Evolutionary conservation across 2,888 invertebrate species (phyloP).

Genomic region (Trichopria drosophilae): DNA sequence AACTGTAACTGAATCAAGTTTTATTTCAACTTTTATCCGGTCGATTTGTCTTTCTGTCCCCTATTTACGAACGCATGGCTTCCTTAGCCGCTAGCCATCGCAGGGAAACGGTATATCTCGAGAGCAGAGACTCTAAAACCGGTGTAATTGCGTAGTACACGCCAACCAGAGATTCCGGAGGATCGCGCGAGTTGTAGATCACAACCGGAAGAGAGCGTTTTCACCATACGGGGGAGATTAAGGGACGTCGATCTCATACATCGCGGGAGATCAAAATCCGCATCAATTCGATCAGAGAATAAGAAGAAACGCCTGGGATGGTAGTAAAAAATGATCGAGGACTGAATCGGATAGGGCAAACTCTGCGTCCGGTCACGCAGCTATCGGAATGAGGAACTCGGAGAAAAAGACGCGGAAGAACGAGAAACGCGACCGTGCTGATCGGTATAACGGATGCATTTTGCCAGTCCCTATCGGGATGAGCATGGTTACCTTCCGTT

Average conservation of each 20-base stretch:
- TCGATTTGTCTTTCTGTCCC: constrained; percentile 17
- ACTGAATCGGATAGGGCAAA: constrained; percentile 31
- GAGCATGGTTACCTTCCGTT: constrained; percentile 14
- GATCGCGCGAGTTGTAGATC: constrained; percentile 21
- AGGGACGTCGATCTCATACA: background rate
- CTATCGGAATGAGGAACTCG: constrained; percentile 12
- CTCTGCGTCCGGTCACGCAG: constrained; percentile 47
- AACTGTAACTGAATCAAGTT: no score
- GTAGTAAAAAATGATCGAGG: constrained; percentile 1
- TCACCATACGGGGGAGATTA: background rate
- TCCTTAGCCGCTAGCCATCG: constrained; percentile 30
- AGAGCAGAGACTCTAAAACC: constrained; percentile 11
- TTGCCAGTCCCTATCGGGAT: constrained; percentile 1
- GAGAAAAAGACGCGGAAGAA: constrained; percentile 5
- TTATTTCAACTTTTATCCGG: constrained; percentile 20
- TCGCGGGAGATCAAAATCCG: background rate
- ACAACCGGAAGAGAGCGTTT: background rate
- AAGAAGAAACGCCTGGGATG: background rate
- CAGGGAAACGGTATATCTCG: constrained; percentile 28
- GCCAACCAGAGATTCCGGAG: constrained; percentile 37
- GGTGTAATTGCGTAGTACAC: constrained; percentile 44
- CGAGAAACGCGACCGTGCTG: constrained; percentile 7
- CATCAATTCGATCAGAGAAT: constrained; percentile 17
- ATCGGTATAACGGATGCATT: background rate
- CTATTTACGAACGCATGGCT: constrained; percentile 23